Evolutionary conservation across 2,113 vertebrate genomes (phyloP).

Genomic region (Lepus timidus): DNA sequence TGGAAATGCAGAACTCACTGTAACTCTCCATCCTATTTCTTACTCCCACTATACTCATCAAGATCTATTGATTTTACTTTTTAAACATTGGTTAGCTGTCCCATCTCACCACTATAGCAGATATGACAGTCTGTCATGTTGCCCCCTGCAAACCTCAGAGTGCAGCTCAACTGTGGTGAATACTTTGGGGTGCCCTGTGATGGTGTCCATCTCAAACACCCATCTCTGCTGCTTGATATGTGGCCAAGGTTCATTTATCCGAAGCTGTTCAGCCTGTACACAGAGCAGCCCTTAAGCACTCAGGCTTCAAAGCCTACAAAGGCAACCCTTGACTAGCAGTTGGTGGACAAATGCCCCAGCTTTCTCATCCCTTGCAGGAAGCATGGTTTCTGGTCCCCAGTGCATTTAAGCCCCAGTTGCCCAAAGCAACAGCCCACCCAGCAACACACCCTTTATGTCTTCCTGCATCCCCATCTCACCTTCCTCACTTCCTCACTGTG

Average conservation of each 20-base stretch:
- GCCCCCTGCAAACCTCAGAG: neutral
- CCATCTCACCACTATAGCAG: neutral
- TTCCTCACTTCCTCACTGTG: neutral
- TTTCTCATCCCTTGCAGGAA: neutral
- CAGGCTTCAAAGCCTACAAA: neutral
- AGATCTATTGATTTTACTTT: neutral
- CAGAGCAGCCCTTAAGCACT: neutral
- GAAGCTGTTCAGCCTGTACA: neutral
- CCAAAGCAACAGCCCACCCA: neutral
- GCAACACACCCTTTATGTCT: neutral
- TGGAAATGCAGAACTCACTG: neutral
- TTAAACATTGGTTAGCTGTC: neutral
- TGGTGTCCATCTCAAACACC: neutral
- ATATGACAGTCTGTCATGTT: neutral
- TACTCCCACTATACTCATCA: neutral
- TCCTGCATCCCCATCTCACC: neutral
- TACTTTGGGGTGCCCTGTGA: fast-evolving
- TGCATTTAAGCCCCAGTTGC: neutral
- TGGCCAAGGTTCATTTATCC: neutral
- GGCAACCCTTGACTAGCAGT: neutral
- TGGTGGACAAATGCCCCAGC: neutral
- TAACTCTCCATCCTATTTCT: neutral
- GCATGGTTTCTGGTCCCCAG: neutral
- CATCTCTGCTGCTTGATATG: neutral
- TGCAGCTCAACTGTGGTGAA: neutral